Base-by-base conservation (phyloP, 2,888 invertebrate species). In the Agonopterix alstromeriana region DNA sequence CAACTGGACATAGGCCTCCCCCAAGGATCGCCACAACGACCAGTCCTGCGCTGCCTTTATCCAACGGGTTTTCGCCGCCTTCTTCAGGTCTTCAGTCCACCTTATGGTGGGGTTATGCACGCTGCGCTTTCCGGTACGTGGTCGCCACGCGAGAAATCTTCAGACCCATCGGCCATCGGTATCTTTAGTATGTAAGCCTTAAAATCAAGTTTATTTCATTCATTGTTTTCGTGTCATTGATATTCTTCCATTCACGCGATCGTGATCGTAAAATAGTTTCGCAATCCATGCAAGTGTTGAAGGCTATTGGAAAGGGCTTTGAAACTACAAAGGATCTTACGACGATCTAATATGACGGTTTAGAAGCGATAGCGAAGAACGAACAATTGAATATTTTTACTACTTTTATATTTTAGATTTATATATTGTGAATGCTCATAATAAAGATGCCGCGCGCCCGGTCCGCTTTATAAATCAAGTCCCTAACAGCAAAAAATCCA, bases 211-310 rank as follows among this genome's bases (percentile, higher is more conserved):
- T 59, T 54, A 55, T 64, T 65, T 60, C 68, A 75, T 72, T 74
- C 69, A 73, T 63, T 60, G 60, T 63, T 59, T 53, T 55, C 48
- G 51, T 55, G 60, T 68, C 73, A 74, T 74, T 73, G 67, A 68
- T 66, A 63, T 65, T 64, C 52, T n/a, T 7, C 5, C 27, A n/a
- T 14, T 51, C 48, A 51, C 45, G 48, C 48, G 42, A 48, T 12
- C 8, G 43, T 35, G 38, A 45, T 35, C 48, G 49, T 49, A 46
- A 46, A 49, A 45, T 10, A 8, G 10, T 27, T 14, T 9, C 10
- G 36, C 10, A 27, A 27, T 27, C 27, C 5, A 27, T 27, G 7
- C 27, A 27, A 7, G 35, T 10, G 27, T 40, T 42, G 41, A 43
- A 35, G 42, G 40, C 38, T 40, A 42, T 45, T 49, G 27, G 43